Base-by-base conservation (phyloP, 2,888 invertebrate genomes). In the Gibbula magus region DNA sequence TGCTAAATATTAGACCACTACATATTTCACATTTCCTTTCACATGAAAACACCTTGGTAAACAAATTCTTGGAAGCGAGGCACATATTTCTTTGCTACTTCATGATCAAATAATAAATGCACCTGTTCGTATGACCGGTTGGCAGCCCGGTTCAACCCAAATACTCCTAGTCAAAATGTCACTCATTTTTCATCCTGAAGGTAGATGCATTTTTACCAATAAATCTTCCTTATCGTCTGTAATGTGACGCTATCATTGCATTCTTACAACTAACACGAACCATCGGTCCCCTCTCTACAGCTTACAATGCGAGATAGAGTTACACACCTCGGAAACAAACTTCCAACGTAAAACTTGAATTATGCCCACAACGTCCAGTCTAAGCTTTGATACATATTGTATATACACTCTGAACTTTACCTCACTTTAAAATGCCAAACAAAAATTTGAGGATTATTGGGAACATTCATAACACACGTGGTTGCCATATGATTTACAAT, bases 41-140 rank as follows among this genome's bases (percentile, higher is more conserved):
- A 66, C 76, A 61, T 54, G 81, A 66, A 53, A 75, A 54, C 75
- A 70, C 70, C 75, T 78, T 75, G 75, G 75, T 76, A 73, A 78
- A 78, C 78, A 81, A 45, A 75, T 70, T 73, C 54, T 66, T 78
- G 75, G 67, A 75, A 75, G 75, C 56, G 20, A 67, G 52, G 22
- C 20, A 45, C 77, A 32, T 35, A 22, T 52, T 75, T 20, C 75
- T 54, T 75, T 25, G 77, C 70, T 80, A 78, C 78, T 81, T 78
- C 78, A 66, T 78, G 66, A 80, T 75, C 73, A 66, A 78, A 70
- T 78, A 79, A 79, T 80, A 78, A 80, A 78, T 81, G 75, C 75
- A 78, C 75, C 78, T 78, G 79, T 39, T 70, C 29, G 29, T 61
- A 8, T 61, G 61, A 29, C 29, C 25, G 61, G 25, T 61, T 70